A percentile compares a stretch with the other conserved stretches of the same genome.
phyloP scores from a whole-genome alignment of 2,113 vertebrate genomes.

The Meleagris gallopavo region DNA sequence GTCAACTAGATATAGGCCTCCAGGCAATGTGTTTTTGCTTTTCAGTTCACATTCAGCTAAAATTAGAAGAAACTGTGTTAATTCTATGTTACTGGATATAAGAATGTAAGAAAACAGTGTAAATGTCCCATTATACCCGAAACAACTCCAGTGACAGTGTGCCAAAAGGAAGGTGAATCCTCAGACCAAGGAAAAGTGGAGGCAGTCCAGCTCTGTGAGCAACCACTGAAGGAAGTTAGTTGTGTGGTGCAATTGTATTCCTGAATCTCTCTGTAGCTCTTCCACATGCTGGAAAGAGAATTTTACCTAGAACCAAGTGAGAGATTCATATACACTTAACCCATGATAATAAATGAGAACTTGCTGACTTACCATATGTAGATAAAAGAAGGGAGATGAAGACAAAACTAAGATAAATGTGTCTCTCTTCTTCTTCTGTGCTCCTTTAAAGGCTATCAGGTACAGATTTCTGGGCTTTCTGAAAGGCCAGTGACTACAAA shows the following conservation, averaged over 20 bases:
- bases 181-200: background rate
- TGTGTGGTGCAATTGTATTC: background rate
- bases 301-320: background rate
- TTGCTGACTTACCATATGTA: background rate
- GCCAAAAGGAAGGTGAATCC: background rate
- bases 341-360: background rate
- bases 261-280: background rate
- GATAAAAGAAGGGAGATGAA: background rate
- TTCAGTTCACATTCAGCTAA: background rate
- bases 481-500: background rate
- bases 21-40: background rate
- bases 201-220: background rate
- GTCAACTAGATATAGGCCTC: accelerated
- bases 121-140: background rate
- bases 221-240: background rate
- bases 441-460: background rate
- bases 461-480: background rate
- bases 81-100: background rate
- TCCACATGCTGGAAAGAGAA: background rate
- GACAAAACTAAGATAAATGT: background rate
- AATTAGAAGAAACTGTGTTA: background rate
- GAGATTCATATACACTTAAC: background rate
- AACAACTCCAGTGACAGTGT: background rate
- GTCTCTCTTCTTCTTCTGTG: background rate
- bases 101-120: background rate